phyloP scores from a whole-genome alignment of 2,113 vertebrate species.

The Oryzias javanicus region DNA sequence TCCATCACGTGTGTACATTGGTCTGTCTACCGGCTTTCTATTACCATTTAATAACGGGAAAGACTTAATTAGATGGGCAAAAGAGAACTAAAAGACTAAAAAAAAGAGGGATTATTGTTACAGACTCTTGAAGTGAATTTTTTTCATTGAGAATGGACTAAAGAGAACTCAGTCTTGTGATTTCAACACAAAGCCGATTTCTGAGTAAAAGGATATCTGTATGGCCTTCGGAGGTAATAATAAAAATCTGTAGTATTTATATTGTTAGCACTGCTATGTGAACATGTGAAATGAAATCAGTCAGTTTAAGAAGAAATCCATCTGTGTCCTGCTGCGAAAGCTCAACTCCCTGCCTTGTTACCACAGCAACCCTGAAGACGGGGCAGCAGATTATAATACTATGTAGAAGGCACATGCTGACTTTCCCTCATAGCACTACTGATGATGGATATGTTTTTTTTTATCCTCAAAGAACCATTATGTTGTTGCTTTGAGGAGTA shows the following conservation, averaged over 20 bases:
- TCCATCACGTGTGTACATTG: constrained; percentile 4
- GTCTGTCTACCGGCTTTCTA: background rate
- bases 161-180: constrained; percentile 32
- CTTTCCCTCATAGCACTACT: background rate
- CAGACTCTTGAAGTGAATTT: background rate
- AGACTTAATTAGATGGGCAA: constrained; percentile 11
- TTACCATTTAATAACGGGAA: constrained; percentile 15
- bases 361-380: constrained; percentile 45
- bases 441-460: no score
- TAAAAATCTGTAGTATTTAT: background rate
- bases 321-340: background rate
- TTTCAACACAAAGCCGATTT: constrained; percentile 9
- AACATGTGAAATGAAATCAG: background rate
- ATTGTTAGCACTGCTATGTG: background rate
- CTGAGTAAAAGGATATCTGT: constrained; percentile 56
- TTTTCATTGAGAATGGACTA: constrained; percentile 10
- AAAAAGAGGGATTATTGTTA: constrained; percentile 2
- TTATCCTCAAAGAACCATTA: no score
- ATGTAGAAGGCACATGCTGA: constrained; percentile 7
- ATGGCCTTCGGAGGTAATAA: background rate
- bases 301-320: constrained; percentile 11
- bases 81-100: constrained; percentile 16
- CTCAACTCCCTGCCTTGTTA: constrained; percentile 29
- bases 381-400: constrained; percentile 13
- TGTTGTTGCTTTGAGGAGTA: no score